phyloP scores from a whole-genome alignment of 2,797 vertebrate species.

The Taeniopygia guttata region DNA sequence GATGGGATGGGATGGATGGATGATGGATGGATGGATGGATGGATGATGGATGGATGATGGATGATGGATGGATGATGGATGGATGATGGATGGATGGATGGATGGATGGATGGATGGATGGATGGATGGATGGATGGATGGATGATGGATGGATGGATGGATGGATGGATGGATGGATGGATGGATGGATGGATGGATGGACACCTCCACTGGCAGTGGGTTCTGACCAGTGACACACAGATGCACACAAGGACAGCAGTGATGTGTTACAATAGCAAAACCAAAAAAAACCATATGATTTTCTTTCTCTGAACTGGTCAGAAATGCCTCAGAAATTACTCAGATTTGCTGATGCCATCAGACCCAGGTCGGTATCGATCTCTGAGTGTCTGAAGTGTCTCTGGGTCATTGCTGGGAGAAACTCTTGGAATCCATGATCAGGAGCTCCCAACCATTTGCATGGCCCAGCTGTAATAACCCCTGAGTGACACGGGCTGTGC shows the following conservation, averaged over 20 bases:
- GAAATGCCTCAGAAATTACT: neutral
- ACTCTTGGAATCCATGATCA: neutral
- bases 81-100: neutral
- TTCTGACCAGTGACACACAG: neutral
- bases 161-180: neutral
- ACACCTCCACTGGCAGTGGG: neutral
- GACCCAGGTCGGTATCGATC: rapidly evolving
- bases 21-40: too few species aligned
- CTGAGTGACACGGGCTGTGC: neutral
- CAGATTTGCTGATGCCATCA: neutral
- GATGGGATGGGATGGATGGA: too few species aligned
- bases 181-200: neutral
- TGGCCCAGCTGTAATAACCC: neutral
- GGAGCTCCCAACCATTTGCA: neutral
- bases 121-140: neutral
- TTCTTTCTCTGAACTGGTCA: neutral
- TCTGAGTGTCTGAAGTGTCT: neutral
- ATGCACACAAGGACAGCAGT: neutral
- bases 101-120: neutral
- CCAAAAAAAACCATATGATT: neutral
- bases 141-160: neutral
- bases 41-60: neutral
- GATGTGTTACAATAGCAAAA: neutral
- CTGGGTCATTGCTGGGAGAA: neutral
- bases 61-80: neutral